Evolutionary conservation across 1,140 invertebrate genomes (phyloP).

Genomic region (Mercenaria mercenaria): DNA sequence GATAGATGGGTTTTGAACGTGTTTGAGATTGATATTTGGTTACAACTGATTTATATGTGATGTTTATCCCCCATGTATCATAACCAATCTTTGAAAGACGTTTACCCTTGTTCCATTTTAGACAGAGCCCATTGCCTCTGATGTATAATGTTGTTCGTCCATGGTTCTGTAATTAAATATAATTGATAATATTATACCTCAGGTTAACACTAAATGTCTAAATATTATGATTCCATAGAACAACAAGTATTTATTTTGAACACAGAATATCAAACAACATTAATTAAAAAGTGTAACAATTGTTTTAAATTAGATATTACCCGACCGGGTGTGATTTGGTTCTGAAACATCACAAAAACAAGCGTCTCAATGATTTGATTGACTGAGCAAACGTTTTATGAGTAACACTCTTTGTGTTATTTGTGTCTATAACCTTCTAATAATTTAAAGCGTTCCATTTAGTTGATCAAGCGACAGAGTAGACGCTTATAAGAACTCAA

Average conservation of each 20-base stretch:
- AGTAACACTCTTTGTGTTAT: no score
- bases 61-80: slow-evolving; percentile 24
- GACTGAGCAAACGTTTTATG: background rate
- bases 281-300: no score
- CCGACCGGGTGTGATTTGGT: no score
- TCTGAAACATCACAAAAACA: no score
- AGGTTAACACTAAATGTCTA: background rate
- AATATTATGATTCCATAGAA: background rate
- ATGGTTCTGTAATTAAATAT: background rate
- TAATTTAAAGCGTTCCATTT: no score
- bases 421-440: no score
- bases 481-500: no score
- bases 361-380: background rate
- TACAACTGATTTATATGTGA: slow-evolving; percentile 19
- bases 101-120: slow-evolving; percentile 14
- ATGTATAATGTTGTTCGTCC: background rate
- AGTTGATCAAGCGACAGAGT: no score
- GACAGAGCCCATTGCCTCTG: slow-evolving; percentile 32
- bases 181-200: background rate
- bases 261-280: no score
- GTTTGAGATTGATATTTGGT: slow-evolving; percentile 8
- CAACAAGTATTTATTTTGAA: background rate
- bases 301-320: no score
- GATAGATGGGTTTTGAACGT: background rate
- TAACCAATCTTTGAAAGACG: background rate